phyloP scores from a whole-genome alignment of 2,888 invertebrate species.

The Thera obeliscata region DNA sequence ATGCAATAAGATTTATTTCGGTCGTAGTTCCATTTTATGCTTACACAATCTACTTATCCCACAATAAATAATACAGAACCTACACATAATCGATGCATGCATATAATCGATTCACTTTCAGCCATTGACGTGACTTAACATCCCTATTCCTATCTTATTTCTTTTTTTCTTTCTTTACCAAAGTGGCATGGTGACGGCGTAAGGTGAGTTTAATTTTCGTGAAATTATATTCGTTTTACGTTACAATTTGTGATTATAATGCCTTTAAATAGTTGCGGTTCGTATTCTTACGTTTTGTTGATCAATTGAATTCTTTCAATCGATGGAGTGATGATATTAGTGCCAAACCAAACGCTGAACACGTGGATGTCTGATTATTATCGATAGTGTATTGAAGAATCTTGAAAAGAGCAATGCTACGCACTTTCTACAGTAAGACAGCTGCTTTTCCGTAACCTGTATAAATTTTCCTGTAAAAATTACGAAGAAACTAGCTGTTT shows the following conservation, averaged over 20 bases:
- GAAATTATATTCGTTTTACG: conserved; percentile 52
- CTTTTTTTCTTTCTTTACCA: conserved; percentile 67
- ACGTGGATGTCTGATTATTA: conserved; percentile 37
- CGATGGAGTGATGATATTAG: conserved; percentile 15
- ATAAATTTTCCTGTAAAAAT: background rate
- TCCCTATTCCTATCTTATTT: background rate
- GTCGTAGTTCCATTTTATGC: too few relatives aligned
- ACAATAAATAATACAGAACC: too few relatives aligned
- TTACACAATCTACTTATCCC: too few relatives aligned
- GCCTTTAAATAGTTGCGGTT: conserved; percentile 11
- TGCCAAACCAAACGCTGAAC: conserved; percentile 23
- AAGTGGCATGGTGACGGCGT: conserved; percentile 82
- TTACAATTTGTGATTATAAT: conserved; percentile 42
- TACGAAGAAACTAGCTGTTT: background rate
- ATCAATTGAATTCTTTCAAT: background rate
- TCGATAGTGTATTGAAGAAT: conserved; percentile 25
- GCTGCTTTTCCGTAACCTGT: background rate
- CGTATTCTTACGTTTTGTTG: conserved; percentile 7
- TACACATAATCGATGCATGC: too few relatives aligned
- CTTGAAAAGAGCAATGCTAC: conserved; percentile 16
- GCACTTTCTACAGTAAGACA: conserved; percentile 11
- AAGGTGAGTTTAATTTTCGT: conserved; percentile 73
- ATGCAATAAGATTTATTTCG: too few relatives aligned
- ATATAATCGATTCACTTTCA: background rate
- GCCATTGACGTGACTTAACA: background rate